Evolutionary conservation across 2,113 vertebrate species (phyloP), one percentile per base, ranked within the genome.

Genomic region (Cyanoramphus novaezelandiae): DNA sequence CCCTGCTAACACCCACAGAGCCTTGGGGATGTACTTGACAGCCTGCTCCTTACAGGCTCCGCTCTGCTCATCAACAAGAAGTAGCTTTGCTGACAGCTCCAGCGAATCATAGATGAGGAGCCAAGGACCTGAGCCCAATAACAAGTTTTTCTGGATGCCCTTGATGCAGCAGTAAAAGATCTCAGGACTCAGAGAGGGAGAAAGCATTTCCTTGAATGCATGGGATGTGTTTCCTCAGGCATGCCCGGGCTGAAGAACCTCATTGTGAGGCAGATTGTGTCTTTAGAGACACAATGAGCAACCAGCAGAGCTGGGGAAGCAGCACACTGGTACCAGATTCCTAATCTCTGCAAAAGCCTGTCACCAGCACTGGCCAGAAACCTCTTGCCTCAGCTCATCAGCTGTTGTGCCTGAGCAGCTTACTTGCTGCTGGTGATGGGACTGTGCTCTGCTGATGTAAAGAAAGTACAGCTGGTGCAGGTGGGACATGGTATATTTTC

Each of bases 51-150:
- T 16, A 8, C 39, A 84, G 41, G 41, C 50, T 65, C 82, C 27
- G 0, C 72, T 64, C 41, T 11, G 9, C 59, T 43, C 1, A 0
- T 29, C 74, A 35, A 17, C 55, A 47, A 47, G 35, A 21, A 71
- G 33, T 52, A 81, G 41, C 83, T 71, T 50, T 76, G 52, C 64
- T 0, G 0, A 13, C 46, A 37, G 41, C 29, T 77, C 20, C 69
- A 77, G 84, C 28, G 49, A 24, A 15, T 52, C 21, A 6, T 1
- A 35, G 25, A 13, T 0, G 3, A 41, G 63, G 28, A 65, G 41
- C 50, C 35, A 27, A 3, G 10, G 35, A 44, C 35, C 20, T 0
- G 0, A 2, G 11, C 23, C 62, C 72, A 33, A 6, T 19, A 57
- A 65, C 35, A 76, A 76, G 46, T 76, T 60, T 50, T 62, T 13